Conservation (phyloP, 2,113 vertebrate species). For the Danio rerio region DNA sequence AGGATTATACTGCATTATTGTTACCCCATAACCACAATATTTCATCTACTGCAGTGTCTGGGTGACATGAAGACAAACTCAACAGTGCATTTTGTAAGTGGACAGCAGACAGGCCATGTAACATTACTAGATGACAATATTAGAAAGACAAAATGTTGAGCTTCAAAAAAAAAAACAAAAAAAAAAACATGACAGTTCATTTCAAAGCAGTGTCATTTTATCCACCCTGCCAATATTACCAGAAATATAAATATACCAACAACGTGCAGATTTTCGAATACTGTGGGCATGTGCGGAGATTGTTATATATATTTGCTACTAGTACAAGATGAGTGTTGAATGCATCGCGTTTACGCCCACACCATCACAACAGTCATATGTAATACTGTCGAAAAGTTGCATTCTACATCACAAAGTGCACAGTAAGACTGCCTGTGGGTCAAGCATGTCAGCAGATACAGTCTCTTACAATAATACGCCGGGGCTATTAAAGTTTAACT, state of each 20-base stretch:
- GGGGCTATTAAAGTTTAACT: background rate
- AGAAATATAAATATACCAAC: background rate
- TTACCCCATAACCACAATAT: slow-evolving; percentile 13
- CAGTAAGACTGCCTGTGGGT: background rate
- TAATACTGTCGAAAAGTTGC: slow-evolving; percentile 22
- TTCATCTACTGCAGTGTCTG: background rate
- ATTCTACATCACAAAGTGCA: slow-evolving; percentile 11
- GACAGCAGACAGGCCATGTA: background rate
- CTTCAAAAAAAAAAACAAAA: slow-evolving; percentile 13
- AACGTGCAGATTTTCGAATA: background rate
- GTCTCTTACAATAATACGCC: background rate
- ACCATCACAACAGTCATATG: slow-evolving; percentile 22
- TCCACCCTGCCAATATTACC: background rate
- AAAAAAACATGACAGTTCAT: background rate
- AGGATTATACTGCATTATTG: background rate
- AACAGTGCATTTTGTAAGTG: background rate
- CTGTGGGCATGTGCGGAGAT: background rate
- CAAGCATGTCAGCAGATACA: background rate
- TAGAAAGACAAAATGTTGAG: background rate
- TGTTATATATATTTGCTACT: background rate
- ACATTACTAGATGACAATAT: background rate
- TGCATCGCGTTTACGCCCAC: background rate
- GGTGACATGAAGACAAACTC: slow-evolving; percentile 12
- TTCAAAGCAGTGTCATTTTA: background rate
- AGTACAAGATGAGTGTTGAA: background rate